A percentile compares a stretch with the other conserved stretches of the same genome.
Conservation (phyloP, 2,888 invertebrate species). For the Sarcophaga subvicina region DNA sequence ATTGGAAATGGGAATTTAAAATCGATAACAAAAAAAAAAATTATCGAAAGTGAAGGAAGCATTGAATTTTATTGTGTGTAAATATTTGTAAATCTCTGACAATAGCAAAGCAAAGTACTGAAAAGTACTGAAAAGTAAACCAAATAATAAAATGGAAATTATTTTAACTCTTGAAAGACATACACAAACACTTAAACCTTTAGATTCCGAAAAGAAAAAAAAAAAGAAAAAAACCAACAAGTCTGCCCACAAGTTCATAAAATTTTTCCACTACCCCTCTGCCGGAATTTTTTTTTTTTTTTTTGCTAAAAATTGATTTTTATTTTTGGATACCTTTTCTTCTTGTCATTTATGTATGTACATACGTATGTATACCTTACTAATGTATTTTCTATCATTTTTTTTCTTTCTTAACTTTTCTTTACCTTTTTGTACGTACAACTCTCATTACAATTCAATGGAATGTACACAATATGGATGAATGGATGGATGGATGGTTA, state of each 20-base stretch:
- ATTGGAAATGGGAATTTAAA: background rate
- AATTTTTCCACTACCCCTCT: background rate
- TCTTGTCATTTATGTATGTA: background rate
- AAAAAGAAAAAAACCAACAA: no score
- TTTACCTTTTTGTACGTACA: background rate
- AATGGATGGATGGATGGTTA: slow-evolving; percentile 20
- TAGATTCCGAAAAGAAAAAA: no score
- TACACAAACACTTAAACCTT: background rate
- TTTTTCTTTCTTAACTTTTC: background rate
- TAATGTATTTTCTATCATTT: background rate
- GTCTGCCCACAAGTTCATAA: background rate
- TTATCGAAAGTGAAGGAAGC: background rate
- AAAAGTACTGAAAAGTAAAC: background rate
- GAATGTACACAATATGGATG: background rate
- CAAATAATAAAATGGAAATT: background rate
- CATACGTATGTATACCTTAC: background rate
- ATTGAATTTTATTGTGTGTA: slow-evolving; percentile 52
- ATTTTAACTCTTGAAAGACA: background rate
- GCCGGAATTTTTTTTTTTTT: no score
- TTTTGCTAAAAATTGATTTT: slow-evolving; percentile 42
- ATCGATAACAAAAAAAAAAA: background rate
- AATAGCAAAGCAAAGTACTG: background rate
- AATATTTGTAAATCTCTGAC: slow-evolving; percentile 44
- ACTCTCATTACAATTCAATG: slow-evolving; percentile 27
- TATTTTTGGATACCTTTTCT: slow-evolving; percentile 9